Percentiles rank a stretch among this genome's conserved stretches.
phyloP scores from a whole-genome alignment of 2,797 vertebrate genomes.

The Coccyzus lansbergi region DNA sequence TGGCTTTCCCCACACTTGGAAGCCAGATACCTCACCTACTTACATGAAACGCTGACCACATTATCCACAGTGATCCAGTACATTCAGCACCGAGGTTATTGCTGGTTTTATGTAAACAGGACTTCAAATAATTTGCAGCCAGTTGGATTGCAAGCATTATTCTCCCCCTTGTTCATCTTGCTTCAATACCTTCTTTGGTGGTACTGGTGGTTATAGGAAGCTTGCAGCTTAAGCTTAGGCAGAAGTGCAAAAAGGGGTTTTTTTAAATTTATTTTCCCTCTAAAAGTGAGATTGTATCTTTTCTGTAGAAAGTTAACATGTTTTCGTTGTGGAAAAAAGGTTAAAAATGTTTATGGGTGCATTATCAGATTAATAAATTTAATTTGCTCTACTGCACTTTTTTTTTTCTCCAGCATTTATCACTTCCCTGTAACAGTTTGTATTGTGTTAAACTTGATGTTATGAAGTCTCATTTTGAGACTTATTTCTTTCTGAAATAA shows the following conservation, averaged over 20 bases:
- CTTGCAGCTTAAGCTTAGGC: constrained; percentile 45
- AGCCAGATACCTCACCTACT: constrained; percentile 11
- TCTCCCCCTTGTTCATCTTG: neutral
- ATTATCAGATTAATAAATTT: constrained; percentile 10
- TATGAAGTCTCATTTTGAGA: neutral
- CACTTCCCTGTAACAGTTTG: neutral
- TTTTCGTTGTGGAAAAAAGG: constrained; percentile 20
- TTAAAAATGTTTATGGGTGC: neutral
- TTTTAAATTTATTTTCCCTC: constrained; percentile 26
- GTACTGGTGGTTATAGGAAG: constrained; percentile 49
- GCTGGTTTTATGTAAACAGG: constrained; percentile 54
- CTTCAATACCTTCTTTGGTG: constrained; percentile 76
- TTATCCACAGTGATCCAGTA: constrained; percentile 49
- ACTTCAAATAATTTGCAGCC: constrained; percentile 69
- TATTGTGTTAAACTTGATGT: neutral
- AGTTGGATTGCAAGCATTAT: constrained; percentile 62
- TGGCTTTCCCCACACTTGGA: neutral
- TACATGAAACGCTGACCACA: neutral
- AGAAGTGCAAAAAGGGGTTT: constrained; percentile 22
- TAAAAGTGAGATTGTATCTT: neutral
- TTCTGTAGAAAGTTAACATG: constrained; percentile 50
- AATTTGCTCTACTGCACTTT: constrained; percentile 13
- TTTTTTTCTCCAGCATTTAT: constrained; percentile 14
- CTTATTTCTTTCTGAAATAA: neutral
- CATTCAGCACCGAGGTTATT: constrained; percentile 44